Base-by-base conservation (phyloP, 2,797 vertebrate genomes). In the Trematomus bernacchii region DNA sequence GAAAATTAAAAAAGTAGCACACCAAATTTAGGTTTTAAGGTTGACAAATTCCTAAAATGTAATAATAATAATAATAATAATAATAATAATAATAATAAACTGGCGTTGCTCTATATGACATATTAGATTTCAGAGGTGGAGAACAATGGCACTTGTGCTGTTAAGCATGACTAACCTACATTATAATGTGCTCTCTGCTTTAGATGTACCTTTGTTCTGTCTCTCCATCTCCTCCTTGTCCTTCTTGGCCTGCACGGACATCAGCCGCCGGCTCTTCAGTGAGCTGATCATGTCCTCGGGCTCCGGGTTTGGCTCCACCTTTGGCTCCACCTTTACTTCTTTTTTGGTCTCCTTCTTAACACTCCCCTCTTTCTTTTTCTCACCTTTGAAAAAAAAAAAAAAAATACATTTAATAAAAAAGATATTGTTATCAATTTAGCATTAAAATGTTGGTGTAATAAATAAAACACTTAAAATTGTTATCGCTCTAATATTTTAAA, bases 221-320 rank as follows among this genome's bases (percentile, higher is more conserved):
- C 96, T 93, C 82, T 99, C 97, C 82, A 96, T 91, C 89, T 97
- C 97, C 69, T 99, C 98, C 27, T 96, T 97, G 27, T 98, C 97
- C 81, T 97, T 98, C 92, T 99, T 99, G 57, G 97, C 98, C 87
- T 98, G 98, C 72, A 98, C 96, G 70, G 96, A 87, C 91, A 96
- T 96, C 74, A 99, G 94, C 37, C 97, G 94, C 66, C 98, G 94
- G 91, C 96, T 99, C 90, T 99, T 99, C 84, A 99, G 97, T 1
- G 96, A 96, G 77, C 97, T 99, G 86, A 99, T 96, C 97, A 99
- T 97, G 89, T 99, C 98, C 58, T 98, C 98, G 0, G 95, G 85
- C 84, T 97, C 96, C 1, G 92, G 93, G 64, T 94, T 87, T 0
- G 92, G 94, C 68, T 94, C 88, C 6, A 70, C 84, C 55, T 93